Percentiles rank a stretch among this genome's conserved stretches.
These are phyloP conservation scores for Cyprinodon tularosa DNA, from an alignment of 2,113 vertebrate species.

Conservation along the genomic window DNA sequence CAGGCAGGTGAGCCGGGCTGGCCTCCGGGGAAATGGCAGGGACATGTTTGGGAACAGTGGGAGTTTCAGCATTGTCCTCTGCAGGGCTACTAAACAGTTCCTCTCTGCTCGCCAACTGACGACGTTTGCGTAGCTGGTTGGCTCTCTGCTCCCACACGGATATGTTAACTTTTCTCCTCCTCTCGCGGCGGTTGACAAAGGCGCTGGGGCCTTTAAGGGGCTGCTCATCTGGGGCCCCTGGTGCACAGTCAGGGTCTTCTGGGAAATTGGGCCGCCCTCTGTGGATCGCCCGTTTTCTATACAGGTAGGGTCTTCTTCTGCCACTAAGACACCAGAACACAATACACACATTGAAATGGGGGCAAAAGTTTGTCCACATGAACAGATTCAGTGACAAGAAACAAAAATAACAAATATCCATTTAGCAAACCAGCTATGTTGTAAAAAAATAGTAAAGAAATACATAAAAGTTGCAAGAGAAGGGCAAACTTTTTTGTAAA, in stretches of 20 bases:
- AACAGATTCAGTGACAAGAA: slow-evolving; percentile 30
- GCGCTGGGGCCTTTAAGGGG: slow-evolving; percentile 59
- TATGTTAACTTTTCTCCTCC: slow-evolving; percentile 92
- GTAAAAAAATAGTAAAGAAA: slow-evolving; percentile 3
- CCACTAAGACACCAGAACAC: slow-evolving; percentile 70
- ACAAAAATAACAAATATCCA: slow-evolving; percentile 23
- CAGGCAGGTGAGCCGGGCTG: slow-evolving; percentile 73
- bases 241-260: slow-evolving; percentile 65
- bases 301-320: slow-evolving; percentile 82
- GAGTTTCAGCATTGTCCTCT: slow-evolving; percentile 76
- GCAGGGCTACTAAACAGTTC: slow-evolving; percentile 83
- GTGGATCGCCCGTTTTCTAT: slow-evolving; percentile 83
- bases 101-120: slow-evolving; percentile 96
- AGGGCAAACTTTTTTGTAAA: slow-evolving; percentile 57
- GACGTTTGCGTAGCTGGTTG: slow-evolving; percentile 92
- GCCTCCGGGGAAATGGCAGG: slow-evolving; percentile 59
- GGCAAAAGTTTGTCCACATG: slow-evolving; percentile 6
- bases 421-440: slow-evolving; percentile 38
- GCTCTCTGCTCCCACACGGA: slow-evolving; percentile 98
- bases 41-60: slow-evolving; percentile 54
- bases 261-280: slow-evolving; percentile 75
- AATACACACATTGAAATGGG: slow-evolving; percentile 31
- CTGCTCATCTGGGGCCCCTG: background rate
- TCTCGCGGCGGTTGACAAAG: slow-evolving; percentile 85
- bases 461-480: slow-evolving; percentile 58